Evolutionary conservation across 2,113 vertebrate species (phyloP).

Genomic region (Thinocorus orbignyianus): DNA sequence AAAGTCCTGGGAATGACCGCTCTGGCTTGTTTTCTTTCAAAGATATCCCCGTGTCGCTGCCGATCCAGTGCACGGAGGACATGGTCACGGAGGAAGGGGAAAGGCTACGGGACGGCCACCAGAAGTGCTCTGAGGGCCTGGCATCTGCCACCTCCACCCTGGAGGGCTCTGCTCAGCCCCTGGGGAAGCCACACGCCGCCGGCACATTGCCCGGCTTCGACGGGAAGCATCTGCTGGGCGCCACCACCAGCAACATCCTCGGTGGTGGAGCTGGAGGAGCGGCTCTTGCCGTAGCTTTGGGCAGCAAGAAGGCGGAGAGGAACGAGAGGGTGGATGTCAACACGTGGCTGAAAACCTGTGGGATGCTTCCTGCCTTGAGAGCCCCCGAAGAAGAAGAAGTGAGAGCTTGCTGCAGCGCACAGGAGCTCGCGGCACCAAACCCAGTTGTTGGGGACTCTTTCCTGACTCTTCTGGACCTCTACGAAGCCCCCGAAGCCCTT

Average conservation of each 20-base stretch:
- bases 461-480: background rate
- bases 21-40: background rate
- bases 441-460: background rate
- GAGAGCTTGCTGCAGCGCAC: background rate
- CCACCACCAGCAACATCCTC: accelerated
- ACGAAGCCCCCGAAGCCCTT: background rate
- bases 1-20: background rate
- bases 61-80: background rate
- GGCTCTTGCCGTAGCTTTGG: accelerated
- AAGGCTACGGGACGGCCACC: accelerated
- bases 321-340: background rate
- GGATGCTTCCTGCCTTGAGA: background rate
- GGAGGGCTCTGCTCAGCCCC: background rate
- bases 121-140: accelerated
- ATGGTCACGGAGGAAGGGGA: background rate
- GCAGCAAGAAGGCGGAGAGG: background rate
- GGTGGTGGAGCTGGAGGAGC: accelerated
- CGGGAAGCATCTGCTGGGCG: accelerated
- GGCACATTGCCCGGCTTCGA: background rate
- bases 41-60: conserved; percentile 9
- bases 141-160: accelerated
- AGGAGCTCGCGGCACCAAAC: accelerated
- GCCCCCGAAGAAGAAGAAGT: background rate
- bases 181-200: accelerated
- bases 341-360: background rate